Evolutionary conservation across 1,140 invertebrate genomes (phyloP), one percentile per base, ranked within the genome.

Genomic region (Aphelinus certus): DNA sequence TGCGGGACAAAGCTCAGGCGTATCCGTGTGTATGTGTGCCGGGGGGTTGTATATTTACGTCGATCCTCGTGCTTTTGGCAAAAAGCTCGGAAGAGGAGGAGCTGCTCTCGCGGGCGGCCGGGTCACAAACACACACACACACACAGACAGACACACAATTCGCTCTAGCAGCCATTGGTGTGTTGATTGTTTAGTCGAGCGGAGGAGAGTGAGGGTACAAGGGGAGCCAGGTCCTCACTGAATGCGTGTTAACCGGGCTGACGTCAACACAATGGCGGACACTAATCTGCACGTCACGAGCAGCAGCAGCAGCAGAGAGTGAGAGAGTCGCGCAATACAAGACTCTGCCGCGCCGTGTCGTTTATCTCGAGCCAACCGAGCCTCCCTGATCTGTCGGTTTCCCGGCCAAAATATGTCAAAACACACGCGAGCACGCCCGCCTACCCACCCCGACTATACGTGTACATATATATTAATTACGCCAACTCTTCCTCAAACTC

Each of bases 201-300:
- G 42, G 51, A 4, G 51, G 63, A 42, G 9, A 7, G 63, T 49
- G 63, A 48, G 51, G 51, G 48, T n/a, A 10, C 0, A n/a, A 47
- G 53, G 2, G 42, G 61, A 10, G 45, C 53, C 7, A 43, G 42
- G 64, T 71, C 56, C 61, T 75, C 56, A 3, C 71, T 87, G 86
- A 88, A 88, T 87, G 82, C 85, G 83, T 82, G 85, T 88, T 88
- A 87, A 85, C 85, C 83, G 83, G 78, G 83, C 82, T 85, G 87
- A 88, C 86, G 85, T 87, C 83, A 84, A 82, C 77, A 88, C 87
- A 88, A 88, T 88, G 86, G 87, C 85, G 85, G 84, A 88, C 87
- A 88, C 86, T 88, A 88, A 88, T 88, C 85, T 88, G 81, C 81
- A 88, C 83, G 87, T 88, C 87, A 88, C 81, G 81, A 87, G 83